Conservation (phyloP, 2,797 vertebrate species). For the Spinus olivaceus region DNA sequence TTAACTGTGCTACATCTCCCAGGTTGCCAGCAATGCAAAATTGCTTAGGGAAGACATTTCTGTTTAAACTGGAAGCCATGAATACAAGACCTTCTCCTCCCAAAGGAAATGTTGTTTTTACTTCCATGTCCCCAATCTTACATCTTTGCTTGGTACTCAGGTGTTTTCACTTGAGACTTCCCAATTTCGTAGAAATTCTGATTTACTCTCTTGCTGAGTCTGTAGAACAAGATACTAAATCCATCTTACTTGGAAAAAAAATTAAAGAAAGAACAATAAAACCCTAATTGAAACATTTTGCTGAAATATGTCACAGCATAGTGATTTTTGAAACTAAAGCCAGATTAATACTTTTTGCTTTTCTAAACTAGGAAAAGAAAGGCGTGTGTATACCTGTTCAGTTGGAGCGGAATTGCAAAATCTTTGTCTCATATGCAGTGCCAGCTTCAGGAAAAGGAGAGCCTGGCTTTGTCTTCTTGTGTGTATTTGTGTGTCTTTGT, state of each 20-base stretch:
- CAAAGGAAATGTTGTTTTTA: background rate
- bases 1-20: background rate
- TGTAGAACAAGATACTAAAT: background rate
- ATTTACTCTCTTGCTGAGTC: background rate
- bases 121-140: background rate
- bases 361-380: background rate
- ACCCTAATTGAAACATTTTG: constrained; percentile 5
- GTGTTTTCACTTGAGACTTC: background rate
- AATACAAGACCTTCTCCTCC: background rate
- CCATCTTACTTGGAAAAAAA: background rate
- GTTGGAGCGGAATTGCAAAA: background rate
- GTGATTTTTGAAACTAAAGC: constrained; percentile 19
- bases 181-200: constrained; percentile 2
- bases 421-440: fast-evolving
- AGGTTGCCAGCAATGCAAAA: background rate
- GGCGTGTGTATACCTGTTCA: fast-evolving
- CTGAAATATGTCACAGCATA: background rate
- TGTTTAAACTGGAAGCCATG: background rate
- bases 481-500: background rate
- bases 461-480: background rate
- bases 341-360: background rate
- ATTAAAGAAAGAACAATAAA: background rate
- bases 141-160: background rate
- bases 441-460: background rate
- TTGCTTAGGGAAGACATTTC: background rate